Evolutionary conservation across 2,113 vertebrate genomes (phyloP).

Genomic region (Macheiramphus alcinus): DNA sequence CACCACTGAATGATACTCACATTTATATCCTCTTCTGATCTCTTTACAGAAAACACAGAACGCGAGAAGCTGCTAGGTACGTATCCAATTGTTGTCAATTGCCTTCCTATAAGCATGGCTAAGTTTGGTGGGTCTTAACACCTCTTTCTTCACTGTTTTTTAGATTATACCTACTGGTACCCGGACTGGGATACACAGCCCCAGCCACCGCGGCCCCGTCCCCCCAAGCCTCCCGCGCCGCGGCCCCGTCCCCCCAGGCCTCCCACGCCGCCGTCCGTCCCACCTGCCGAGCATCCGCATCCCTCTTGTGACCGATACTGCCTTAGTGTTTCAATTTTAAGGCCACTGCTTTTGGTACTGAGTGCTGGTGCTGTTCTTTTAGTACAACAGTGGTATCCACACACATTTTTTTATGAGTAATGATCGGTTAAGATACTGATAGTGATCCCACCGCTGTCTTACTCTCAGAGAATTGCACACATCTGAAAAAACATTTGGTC

Average conservation of each 20-base stretch:
- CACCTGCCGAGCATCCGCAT: not conserved
- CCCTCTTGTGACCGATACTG: constrained; percentile 11
- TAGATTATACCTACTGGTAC: constrained; percentile 59
- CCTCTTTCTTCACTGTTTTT: not conserved
- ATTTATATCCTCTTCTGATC: constrained; percentile 21
- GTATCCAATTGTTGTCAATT: constrained; percentile 24
- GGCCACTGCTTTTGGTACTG: constrained; percentile 49
- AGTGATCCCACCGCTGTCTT: not conserved
- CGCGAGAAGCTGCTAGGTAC: constrained; percentile 69
- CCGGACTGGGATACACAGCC: constrained; percentile 54
- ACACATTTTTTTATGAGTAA: constrained; percentile 69
- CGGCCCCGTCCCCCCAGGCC: not conserved
- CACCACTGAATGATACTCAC: not conserved
- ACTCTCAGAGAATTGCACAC: not conserved
- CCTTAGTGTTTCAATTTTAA: constrained; percentile 27
- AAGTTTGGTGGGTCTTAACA: not conserved
- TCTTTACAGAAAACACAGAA: constrained; percentile 65
- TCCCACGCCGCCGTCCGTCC: accelerated
- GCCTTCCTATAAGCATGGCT: not conserved
- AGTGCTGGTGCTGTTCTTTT: constrained; percentile 15
- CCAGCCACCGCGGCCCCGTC: not conserved
- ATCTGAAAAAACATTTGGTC: not conserved
- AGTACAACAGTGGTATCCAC: constrained; percentile 49
- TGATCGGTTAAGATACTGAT: not conserved
- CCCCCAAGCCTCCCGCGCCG: not conserved